Base-by-base conservation (phyloP, 2,888 invertebrate species). In the Mechanitis mazaeus region DNA sequence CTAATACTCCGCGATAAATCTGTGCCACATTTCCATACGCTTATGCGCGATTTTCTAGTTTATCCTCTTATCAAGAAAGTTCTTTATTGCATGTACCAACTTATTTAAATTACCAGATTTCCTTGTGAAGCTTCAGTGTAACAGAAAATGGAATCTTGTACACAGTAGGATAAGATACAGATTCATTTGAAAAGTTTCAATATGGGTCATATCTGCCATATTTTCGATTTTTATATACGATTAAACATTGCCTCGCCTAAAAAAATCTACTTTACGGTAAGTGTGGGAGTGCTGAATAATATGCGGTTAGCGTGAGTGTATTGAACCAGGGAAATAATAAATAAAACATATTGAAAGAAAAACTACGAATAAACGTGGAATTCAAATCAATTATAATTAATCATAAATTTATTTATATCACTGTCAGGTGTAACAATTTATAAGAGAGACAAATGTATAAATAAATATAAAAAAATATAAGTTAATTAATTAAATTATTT, bases 1-100 rank as follows among this genome's bases (percentile, higher is more conserved):
- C 81, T 82, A 84, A 87, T 86, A 79, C 79, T 78, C 76, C 79
- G 80, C 81, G 79, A 84, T 88, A 87, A 86, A 86, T 87, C 81
- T 78, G 79, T 78, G 75, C 80, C 77, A 75, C 77, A 77, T 75
- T 74, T 68, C 74, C 68, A 64, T 71, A 74, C 76, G 78, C 77
- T 77, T 81, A 72, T 78, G 73, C 55, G 67, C 80, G 74, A 87
- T 72, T 81, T 77, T 74, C 78, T 78, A 79, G 82, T 86, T 81
- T 85, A 86, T 75, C 65, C 54, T 66, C 74, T 74, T 77, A 79
- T 78, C 76, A 76, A 84, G 86, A 87, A 76, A 81, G 85, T 82
- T 74, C 72, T 75, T 68, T 79, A 81, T 88, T 74, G 75, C 72
- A 72, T 75, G 77, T 57, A 68, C 63, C 65, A 63, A 71, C n/a